These are phyloP conservation scores for Laothoe populi DNA, from an alignment of 2,888 invertebrate species.

Conservation along the genomic window DNA sequence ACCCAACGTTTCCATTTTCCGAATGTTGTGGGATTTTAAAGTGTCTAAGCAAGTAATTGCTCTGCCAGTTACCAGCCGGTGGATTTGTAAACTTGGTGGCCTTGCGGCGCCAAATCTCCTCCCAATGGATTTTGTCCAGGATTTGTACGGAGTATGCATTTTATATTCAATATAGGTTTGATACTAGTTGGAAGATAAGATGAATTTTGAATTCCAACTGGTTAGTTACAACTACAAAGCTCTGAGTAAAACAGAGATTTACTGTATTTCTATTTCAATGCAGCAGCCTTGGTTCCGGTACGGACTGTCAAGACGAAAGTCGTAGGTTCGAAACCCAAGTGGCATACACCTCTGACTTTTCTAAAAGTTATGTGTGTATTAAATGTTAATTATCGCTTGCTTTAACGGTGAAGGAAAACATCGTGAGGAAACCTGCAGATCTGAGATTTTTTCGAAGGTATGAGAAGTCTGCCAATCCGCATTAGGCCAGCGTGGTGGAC, in stretches of 20 bases:
- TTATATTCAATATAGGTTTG: neutral
- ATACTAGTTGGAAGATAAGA: neutral
- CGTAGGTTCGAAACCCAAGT: too few species aligned
- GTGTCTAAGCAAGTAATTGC: conserved; percentile 81
- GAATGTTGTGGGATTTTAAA: conserved; percentile 74
- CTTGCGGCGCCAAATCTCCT: conserved; percentile 27
- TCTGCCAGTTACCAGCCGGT: conserved; percentile 72
- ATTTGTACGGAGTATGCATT: conserved; percentile 7
- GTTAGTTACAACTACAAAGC: neutral
- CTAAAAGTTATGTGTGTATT: too few species aligned
- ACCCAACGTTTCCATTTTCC: conserved; percentile 71
- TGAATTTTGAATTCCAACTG: neutral
- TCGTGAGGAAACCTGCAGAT: too few species aligned
- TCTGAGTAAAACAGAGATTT: neutral
- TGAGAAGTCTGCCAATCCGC: too few species aligned
- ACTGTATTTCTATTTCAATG: too few species aligned
- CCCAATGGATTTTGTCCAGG: neutral
- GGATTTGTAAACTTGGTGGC: conserved; percentile 61
- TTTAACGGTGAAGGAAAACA: too few species aligned
- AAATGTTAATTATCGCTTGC: too few species aligned
- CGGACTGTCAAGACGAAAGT: too few species aligned
- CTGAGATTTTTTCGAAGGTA: too few species aligned
- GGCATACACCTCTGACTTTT: too few species aligned
- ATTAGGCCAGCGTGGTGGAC: too few species aligned
- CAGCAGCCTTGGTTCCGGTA: too few species aligned